Evolutionary conservation across 2,888 invertebrate species (phyloP).

Genomic region (Stenodera caucasica): DNA sequence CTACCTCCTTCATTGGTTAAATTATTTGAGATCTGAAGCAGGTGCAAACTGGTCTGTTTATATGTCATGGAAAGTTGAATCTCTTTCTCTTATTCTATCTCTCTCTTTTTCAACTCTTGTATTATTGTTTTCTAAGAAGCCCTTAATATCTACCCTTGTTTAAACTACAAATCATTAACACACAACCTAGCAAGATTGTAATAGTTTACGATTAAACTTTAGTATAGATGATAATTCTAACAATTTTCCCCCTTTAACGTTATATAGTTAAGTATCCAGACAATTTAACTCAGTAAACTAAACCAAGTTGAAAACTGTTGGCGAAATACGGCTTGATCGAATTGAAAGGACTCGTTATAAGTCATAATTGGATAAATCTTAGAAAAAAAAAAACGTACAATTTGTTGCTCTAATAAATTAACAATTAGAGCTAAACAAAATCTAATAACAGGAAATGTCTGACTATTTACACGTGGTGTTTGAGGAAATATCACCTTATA

Average conservation of each 20-base stretch:
- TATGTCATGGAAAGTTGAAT: conserved; percentile 34
- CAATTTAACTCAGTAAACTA: conserved; percentile 3
- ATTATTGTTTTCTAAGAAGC: neutral
- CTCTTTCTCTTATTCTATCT: neutral
- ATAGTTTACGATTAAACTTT: conserved; percentile 7
- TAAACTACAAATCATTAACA: conserved; percentile 5
- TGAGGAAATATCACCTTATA: too few relatives aligned
- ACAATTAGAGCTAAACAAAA: neutral
- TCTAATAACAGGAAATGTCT: neutral
- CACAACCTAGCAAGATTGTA: conserved; percentile 6
- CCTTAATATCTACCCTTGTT: neutral
- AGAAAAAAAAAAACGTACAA: neutral
- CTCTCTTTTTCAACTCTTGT: too few relatives aligned
- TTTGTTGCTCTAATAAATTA: neutral
- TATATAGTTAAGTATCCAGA: too few relatives aligned
- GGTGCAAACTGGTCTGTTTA: conserved; percentile 46
- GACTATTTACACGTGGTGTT: too few relatives aligned
- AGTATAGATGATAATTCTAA: conserved; percentile 6
- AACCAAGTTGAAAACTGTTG: neutral
- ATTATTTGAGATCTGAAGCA: conserved; percentile 53
- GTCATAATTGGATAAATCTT: neutral
- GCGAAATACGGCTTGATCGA: neutral
- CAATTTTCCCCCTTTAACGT: conserved; percentile 3
- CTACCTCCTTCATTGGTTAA: conserved; percentile 47
- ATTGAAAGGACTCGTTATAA: neutral